Base-by-base conservation (phyloP, 2,888 invertebrate species). In the Phanerotoma sp. region DNA sequence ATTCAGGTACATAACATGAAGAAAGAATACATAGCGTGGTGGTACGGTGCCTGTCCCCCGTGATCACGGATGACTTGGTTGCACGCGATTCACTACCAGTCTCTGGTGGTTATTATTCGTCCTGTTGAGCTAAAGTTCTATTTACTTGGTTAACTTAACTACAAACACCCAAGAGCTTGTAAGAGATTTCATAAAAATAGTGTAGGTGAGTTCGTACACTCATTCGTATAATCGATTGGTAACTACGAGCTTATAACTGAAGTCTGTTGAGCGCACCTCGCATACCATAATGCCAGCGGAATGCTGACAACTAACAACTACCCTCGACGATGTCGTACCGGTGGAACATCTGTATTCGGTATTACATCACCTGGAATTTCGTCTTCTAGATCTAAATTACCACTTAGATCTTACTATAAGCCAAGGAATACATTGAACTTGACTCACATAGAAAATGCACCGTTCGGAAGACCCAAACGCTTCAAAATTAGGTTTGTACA, bases 81-180 rank as follows among this genome's bases (percentile, higher is more conserved):
- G 60, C 72, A 73, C 71, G 72, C 73, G 67, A 73, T 69, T 69
- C 69, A 67, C 69, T 61, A 58, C 71, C 71, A 70, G 70, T 66
- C 70, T 68, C 70, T 61, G 66, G 51, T n/a, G n/a, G n/a, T n/a
- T n/a, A n/a, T 66, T 65, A 25, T 25, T 63, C 64, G 61, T 64
- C 60, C 56, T 58, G 58, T 49, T 54, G 49, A 60, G 51, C 61
- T 57, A 55, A 64, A 65, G 64, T 69, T 71, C 67, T 62, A 65
- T 70, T 68, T 68, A 62, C 65, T 64, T 65, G 52, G 51, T 51
- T 58, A 50, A 53, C 47, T 50, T 51, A 38, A 37, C 47, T 47
- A 40, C 41, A 25, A 40, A 47, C 45, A n/a, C 53, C 55, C 44
- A 40, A 42, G 46, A 32, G n/a, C 48, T 46, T 21, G 35, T 41